phyloP scores from a whole-genome alignment of 2,888 invertebrate species.

The Lypha dubia region DNA sequence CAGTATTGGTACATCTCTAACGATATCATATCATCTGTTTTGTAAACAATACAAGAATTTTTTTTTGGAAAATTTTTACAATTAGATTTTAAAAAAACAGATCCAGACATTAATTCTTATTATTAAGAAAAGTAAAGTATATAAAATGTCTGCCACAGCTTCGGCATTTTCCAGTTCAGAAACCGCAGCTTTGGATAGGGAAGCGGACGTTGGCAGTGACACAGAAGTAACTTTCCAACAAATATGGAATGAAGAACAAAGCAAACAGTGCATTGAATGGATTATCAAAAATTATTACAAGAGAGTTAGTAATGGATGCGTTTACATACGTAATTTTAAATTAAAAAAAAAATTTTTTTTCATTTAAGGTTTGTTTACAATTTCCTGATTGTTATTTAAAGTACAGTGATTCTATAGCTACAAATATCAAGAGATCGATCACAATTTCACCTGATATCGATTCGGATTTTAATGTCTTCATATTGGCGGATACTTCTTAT shows the following conservation, averaged over 20 bases:
- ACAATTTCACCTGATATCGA: conserved; percentile 65
- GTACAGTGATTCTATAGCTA: conserved; percentile 88
- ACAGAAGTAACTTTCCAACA: conserved; percentile 75
- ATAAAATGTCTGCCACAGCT: conserved; percentile 74
- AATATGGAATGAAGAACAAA: conserved; percentile 81
- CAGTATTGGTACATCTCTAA: too few relatives aligned
- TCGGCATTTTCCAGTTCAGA: conserved; percentile 81
- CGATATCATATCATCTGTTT: too few relatives aligned
- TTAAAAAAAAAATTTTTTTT: not conserved
- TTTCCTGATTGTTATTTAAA: conserved; percentile 92
- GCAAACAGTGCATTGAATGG: conserved; percentile 85
- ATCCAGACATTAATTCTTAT: not conserved
- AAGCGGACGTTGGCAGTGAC: conserved; percentile 75
- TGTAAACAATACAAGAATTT: too few relatives aligned
- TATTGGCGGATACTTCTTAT: conserved; percentile 95
- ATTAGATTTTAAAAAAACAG: too few relatives aligned
- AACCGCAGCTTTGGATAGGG: conserved; percentile 78
- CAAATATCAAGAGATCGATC: conserved; percentile 84
- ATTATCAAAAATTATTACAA: conserved; percentile 86
- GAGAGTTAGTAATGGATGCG: conserved; percentile 84
- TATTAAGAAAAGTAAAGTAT: not conserved
- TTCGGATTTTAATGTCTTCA: conserved; percentile 86
- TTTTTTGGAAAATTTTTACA: too few relatives aligned
- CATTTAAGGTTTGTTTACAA: conserved; percentile 91
- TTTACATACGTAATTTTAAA: not conserved